Conservation (phyloP, 1,140 invertebrate genomes). For the Euwallacea fornicatus region DNA sequence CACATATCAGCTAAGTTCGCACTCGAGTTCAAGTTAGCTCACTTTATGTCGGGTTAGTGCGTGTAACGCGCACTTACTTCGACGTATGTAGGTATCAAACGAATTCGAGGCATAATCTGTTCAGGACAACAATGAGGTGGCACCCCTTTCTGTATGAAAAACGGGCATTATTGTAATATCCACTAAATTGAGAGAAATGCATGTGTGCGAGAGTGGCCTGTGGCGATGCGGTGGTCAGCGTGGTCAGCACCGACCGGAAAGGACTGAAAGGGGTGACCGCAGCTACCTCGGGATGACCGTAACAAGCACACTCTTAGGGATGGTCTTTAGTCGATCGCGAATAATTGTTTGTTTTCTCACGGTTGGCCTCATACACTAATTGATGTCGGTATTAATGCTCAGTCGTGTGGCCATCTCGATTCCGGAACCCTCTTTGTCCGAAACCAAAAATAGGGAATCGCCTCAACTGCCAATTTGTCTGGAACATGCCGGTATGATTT, state of each 20-base stretch:
- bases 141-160: slow-evolving; percentile 6
- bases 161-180: slow-evolving; percentile 39
- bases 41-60: too few relatives aligned
- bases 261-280: slow-evolving; percentile 47
- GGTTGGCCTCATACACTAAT: slow-evolving; percentile 51
- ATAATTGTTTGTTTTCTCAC: slow-evolving; percentile 56
- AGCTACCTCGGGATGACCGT: slow-evolving; percentile 46
- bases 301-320: slow-evolving; percentile 51
- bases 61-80: too few relatives aligned
- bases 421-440: slow-evolving; percentile 43
- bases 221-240: slow-evolving; percentile 45
- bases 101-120: too few relatives aligned
- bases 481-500: slow-evolving; percentile 43
- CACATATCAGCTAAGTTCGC: not conserved
- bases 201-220: slow-evolving; percentile 39
- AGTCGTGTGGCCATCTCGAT: slow-evolving; percentile 43
- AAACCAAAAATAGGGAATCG: slow-evolving; percentile 45
- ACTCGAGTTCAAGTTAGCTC: not conserved
- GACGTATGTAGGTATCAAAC: too few relatives aligned
- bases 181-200: slow-evolving; percentile 48
- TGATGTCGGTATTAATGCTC: slow-evolving; percentile 52
- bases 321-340: slow-evolving; percentile 45
- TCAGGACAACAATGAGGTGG: too few relatives aligned
- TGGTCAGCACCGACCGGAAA: slow-evolving; percentile 40
- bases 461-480: slow-evolving; percentile 45